Evolutionary conservation across 2,888 invertebrate genomes (phyloP).

Genomic region (Tromatobia lineatoria): DNA sequence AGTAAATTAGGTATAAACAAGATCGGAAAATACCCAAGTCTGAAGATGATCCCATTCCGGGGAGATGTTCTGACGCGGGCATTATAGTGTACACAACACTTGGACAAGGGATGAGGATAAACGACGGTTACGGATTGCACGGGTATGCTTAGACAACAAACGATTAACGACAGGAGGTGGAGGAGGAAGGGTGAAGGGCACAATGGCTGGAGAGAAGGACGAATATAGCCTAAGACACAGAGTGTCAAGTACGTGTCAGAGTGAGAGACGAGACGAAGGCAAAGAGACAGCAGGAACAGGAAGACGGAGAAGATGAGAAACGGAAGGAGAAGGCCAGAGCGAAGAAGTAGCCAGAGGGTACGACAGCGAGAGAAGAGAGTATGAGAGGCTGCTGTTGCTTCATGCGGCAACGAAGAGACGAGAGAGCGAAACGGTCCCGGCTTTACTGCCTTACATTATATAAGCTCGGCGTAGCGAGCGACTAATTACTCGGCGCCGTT

Average conservation of each 20-base stretch:
- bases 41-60: slow-evolving; percentile 49
- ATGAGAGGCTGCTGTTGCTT: slow-evolving; percentile 50
- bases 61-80: slow-evolving; percentile 45
- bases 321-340: slow-evolving; percentile 54
- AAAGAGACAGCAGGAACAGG: slow-evolving; percentile 37
- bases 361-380: slow-evolving; percentile 21
- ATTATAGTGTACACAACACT: slow-evolving; percentile 62
- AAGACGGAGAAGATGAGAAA: slow-evolving; percentile 62
- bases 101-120: slow-evolving; percentile 63
- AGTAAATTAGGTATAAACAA: slow-evolving; percentile 54
- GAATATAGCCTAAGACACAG: slow-evolving; percentile 13
- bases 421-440: slow-evolving; percentile 46
- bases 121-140: slow-evolving; percentile 72
- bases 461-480: slow-evolving; percentile 73
- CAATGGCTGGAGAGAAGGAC: slow-evolving; percentile 75
- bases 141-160: slow-evolving; percentile 82
- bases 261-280: slow-evolving; percentile 40
- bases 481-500: slow-evolving; percentile 84
- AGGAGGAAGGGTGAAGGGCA: slow-evolving; percentile 61
- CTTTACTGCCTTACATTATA: slow-evolving; percentile 73
- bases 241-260: slow-evolving; percentile 20
- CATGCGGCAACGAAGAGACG: slow-evolving; percentile 39
- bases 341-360: slow-evolving; percentile 47
- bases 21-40: slow-evolving; percentile 59
- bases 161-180: slow-evolving; percentile 80